Evolutionary conservation across 2,797 vertebrate species (phyloP).

Genomic region (Sphaeramia orbicularis): DNA sequence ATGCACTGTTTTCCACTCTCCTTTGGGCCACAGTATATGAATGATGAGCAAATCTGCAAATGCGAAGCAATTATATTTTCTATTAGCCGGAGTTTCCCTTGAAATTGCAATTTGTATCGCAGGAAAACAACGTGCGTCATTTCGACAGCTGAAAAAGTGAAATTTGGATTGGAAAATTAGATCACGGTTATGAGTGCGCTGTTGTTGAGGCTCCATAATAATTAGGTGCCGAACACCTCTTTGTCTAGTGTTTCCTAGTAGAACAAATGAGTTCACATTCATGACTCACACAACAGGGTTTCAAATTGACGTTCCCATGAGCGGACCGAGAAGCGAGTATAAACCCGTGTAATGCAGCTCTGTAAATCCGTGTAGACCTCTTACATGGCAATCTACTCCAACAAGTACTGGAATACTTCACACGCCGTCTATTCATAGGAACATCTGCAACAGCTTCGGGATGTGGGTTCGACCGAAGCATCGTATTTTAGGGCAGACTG

Average conservation of each 20-base stretch:
- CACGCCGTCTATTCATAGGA: conserved; percentile 42
- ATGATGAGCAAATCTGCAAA: conserved; percentile 11
- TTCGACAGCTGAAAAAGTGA: conserved; percentile 10
- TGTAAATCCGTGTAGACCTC: conserved; percentile 22
- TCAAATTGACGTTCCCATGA: conserved; percentile 36
- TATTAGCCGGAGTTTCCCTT: conserved; percentile 10
- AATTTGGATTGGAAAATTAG: conserved; percentile 13
- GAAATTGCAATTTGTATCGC: background rate
- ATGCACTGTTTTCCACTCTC: background rate
- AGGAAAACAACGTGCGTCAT: background rate
- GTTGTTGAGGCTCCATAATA: conserved; percentile 21
- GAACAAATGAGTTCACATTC: conserved; percentile 28
- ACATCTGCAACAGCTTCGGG: conserved; percentile 63
- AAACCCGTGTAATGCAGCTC: conserved; percentile 14
- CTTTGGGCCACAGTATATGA: conserved; percentile 4
- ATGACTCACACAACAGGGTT: conserved; percentile 7
- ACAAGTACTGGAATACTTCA: conserved; percentile 50
- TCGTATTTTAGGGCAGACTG: conserved; percentile 42
- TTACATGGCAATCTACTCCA: conserved; percentile 40
- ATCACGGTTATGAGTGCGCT: conserved; percentile 19
- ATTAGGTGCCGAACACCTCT: conserved; percentile 24
- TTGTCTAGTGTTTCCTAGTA: conserved; percentile 14
- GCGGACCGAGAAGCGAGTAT: conserved; percentile 13
- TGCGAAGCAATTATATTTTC: conserved; percentile 15
- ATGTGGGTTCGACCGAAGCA: conserved; percentile 48